Base-by-base conservation (phyloP, 2,113 vertebrate genomes). In the Pycnonotus jocosus region DNA sequence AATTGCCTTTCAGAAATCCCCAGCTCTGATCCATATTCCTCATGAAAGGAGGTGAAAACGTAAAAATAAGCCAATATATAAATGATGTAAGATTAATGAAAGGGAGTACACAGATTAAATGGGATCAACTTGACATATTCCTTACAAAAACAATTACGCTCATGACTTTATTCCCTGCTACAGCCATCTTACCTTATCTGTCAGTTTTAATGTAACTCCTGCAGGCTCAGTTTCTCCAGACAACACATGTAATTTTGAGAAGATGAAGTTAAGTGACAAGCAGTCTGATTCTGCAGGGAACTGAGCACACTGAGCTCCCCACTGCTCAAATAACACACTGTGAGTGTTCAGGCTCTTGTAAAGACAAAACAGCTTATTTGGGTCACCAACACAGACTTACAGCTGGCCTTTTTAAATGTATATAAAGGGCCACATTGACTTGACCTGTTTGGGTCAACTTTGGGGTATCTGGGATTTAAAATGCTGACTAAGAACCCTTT, bases 151-250 rank as follows among this genome's bases (percentile, higher is more conserved):
- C 58, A 92, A 80, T 77, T 73, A 88, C 77, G 78, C 64, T 64
- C n/a, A 47, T 4, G 4, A 86, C 80, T 90, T 88, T 58, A 88
- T 71, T 90, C 57, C 44, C 64, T 84, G 77, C 56, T 83, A 56
- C 64, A 71, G 56, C 65, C 64, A 66, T 62, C 69, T 88, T 56
- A 57, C 68, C 56, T 54, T 88, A 83, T 31, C 56, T 77, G 71
- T 90, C 91, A 92, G 60, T 86, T 88, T 73, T 88, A 85, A 92
- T 86, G 77, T 82, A 90, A 81, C 80, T 86, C 54, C 86, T 91
- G 86, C 30, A 80, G 80, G 84, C 64, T 80, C 45, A 40, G 38
- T 9, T 76, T 92, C 81, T 82, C 66, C 30, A 82, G 71, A 54
- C 70, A 90, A 65, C 85, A 86, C 0, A 5, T 37, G 58, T 69